These are phyloP conservation scores for Microtus ochrogaster DNA, from an alignment of 2,113 vertebrate genomes.

Conservation along the genomic window DNA sequence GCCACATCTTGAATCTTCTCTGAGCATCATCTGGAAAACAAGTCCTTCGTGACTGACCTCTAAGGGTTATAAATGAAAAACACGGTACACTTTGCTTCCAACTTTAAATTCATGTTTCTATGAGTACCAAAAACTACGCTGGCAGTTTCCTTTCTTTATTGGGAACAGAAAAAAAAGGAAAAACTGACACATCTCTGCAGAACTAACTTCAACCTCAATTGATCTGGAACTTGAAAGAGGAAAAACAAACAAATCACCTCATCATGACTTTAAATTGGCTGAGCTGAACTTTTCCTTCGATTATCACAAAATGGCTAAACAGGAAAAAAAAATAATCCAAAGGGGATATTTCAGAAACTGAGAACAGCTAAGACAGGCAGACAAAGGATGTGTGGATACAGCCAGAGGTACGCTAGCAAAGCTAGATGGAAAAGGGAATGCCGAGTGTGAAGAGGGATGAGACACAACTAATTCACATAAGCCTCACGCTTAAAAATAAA, in stretches of 20 bases:
- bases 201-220: slow-evolving; percentile 20
- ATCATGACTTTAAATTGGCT: slow-evolving; percentile 46
- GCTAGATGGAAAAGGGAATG: not conserved
- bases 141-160: slow-evolving; percentile 25
- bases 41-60: not conserved
- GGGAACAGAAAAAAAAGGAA: not conserved
- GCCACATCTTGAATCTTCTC: not conserved
- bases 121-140: not conserved
- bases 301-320: not conserved
- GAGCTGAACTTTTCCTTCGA: slow-evolving; percentile 11
- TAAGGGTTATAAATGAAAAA: not conserved
- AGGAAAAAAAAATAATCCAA: not conserved
- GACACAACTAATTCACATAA: not conserved
- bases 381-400: not conserved
- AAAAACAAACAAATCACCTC: slow-evolving; percentile 39
- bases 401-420: not conserved
- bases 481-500: not conserved
- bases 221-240: slow-evolving; percentile 32
- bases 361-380: not conserved
- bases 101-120: slow-evolving; percentile 10
- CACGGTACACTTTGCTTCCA: not conserved
- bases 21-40: not conserved
- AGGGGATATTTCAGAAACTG: not conserved
- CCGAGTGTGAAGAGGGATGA: not conserved
- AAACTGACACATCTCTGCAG: not conserved